Base-by-base conservation (phyloP, 2,113 vertebrate species). In the Glaucidium brasilianum region DNA sequence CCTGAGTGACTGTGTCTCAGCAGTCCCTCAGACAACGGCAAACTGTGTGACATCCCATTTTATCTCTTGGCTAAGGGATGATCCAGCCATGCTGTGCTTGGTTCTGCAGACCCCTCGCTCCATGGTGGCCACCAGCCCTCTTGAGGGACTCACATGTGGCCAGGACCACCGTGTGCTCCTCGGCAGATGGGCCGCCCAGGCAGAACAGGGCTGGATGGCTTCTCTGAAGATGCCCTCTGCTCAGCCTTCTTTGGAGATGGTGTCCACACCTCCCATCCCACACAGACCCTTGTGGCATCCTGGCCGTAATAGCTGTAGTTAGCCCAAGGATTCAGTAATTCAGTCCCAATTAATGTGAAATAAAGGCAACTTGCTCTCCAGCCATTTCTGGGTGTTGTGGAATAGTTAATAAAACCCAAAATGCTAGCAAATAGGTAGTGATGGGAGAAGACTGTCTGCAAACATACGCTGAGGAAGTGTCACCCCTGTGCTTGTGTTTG, bases 101-200 rank as follows among this genome's bases (percentile, higher is more conserved):
- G 27, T 10, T 20, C 69, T 53, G 34, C 52, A 25, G 62, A 30
- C 16, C 49, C 50, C 1, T 8, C 5, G 25, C 41, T 80, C 71
- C 37, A 14, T 7, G 2, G 34, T 17, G 26, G 15, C n/a, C n/a
- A 59, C 12, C 29, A 14, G 29, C 8, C 11, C 6, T 43, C 47
- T 47, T 1, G 1, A 34, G 20, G 62, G 78, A 39, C 56, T 12
- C 5, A 1, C 47, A 4, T 1, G 0, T 10, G 30, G 53, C 30
- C 47, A 15, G 29, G 39, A 62, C 23, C 34, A 27, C n/a, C 3
- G 3, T 8, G 11, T 2, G 8, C 37, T 53, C 27, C 37, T 26
- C 81, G 6, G 22, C 11, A 12, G 37, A 7, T 34, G 37, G 27
- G 16, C 20, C 35, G 35, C 43, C 20, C 0, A 1, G 43, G 32